Conservation (phyloP, 1,140 invertebrate species). For the Capitella teleta region DNA sequence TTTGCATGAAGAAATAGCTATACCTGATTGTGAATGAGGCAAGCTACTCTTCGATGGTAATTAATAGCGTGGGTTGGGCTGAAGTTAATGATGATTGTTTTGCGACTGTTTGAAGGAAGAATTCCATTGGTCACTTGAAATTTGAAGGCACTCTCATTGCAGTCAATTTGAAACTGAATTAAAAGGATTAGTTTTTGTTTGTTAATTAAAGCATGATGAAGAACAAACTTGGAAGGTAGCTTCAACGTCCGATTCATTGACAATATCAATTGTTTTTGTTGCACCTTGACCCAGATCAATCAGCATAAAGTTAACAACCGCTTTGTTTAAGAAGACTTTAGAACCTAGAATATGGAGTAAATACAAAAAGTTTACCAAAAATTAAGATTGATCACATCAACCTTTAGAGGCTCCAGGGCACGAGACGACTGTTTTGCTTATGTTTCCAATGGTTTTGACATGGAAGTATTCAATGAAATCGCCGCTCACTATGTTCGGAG, state of each 20-base stretch:
- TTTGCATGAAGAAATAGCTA: background rate
- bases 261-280: conserved; percentile 28
- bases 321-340: conserved; percentile 23
- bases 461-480: conserved; percentile 36
- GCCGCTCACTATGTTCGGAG: conserved; percentile 28
- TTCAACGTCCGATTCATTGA: conserved; percentile 31
- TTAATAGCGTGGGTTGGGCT: conserved; percentile 34
- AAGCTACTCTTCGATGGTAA: conserved; percentile 32
- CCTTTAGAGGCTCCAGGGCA: conserved; percentile 32
- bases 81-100: conserved; percentile 30
- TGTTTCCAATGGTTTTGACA: conserved; percentile 30
- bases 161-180: conserved; percentile 38
- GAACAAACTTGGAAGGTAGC: conserved; percentile 28
- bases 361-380: background rate
- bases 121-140: conserved; percentile 24
- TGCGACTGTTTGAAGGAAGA: conserved; percentile 21
- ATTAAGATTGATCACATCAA: conserved; percentile 12
- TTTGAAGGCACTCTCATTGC: conserved; percentile 35
- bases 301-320: conserved; percentile 31
- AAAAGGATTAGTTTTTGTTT: background rate
- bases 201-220: too few relatives aligned
- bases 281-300: conserved; percentile 25
- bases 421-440: conserved; percentile 33
- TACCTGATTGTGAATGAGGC: conserved; percentile 39
- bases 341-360: conserved; percentile 22